Conservation (phyloP, 2,797 vertebrate genomes). For the Philypnodon macrostomus region DNA sequence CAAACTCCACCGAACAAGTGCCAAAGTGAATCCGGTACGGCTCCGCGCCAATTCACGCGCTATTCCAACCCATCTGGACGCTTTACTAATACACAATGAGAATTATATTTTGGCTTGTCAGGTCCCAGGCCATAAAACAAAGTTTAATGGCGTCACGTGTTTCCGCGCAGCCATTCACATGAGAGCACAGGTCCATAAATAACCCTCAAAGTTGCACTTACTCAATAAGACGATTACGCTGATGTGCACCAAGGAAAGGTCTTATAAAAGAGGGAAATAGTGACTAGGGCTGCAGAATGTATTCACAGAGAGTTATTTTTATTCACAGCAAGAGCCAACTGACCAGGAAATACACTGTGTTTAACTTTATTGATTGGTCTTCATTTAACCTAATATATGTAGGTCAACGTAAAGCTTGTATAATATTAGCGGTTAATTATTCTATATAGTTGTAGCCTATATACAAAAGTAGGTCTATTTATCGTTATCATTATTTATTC, state of each 20-base stretch:
- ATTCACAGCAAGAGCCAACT: not conserved
- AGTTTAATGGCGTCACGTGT: slow-evolving; percentile 99
- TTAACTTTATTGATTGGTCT: too few species aligned
- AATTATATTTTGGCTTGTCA: slow-evolving; percentile 99
- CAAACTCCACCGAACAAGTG: slow-evolving; percentile 67
- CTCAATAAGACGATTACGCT: slow-evolving; percentile 79
- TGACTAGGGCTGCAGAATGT: slow-evolving; percentile 2
- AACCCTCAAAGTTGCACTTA: slow-evolving; percentile 94
- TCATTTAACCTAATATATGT: too few species aligned
- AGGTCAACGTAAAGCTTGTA: too few species aligned
- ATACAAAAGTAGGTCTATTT: too few species aligned
- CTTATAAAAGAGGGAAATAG: slow-evolving; percentile 30
- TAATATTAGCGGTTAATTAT: too few species aligned
- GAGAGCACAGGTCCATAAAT: slow-evolving; percentile 94
- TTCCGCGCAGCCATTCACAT: slow-evolving; percentile 96
- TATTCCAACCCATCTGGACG: slow-evolving; percentile 94
- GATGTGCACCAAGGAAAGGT: slow-evolving; percentile 66
- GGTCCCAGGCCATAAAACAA: slow-evolving; percentile 99
- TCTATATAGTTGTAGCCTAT: too few species aligned
- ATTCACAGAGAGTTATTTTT: not conserved
- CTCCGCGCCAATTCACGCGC: slow-evolving; percentile 82
- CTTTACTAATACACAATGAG: slow-evolving; percentile 99
- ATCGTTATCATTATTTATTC: too few species aligned
- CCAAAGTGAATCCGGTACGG: slow-evolving; percentile 60
- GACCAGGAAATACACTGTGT: too few species aligned